A percentile compares a stretch with the other conserved stretches of the same genome.
Conservation (phyloP, 1,140 invertebrate species). For the Zaprionus nigranus region DNA sequence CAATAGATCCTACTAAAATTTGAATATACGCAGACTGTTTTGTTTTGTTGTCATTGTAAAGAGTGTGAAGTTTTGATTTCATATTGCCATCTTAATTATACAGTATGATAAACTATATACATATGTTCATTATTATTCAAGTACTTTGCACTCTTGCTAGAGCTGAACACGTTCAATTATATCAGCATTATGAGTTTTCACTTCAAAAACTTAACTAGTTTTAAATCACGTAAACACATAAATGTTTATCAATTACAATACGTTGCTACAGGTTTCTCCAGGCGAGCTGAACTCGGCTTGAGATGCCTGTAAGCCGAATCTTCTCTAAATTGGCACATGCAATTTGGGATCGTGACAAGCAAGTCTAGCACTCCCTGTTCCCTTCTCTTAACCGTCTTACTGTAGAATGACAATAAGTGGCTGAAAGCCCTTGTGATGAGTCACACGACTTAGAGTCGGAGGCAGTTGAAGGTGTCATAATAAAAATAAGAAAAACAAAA, state of each 20-base stretch:
- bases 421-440: conserved; percentile 33
- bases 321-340: background rate
- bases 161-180: background rate
- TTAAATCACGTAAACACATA: conserved; percentile 6
- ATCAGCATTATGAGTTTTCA: background rate
- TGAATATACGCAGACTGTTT: background rate
- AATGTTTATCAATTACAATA: conserved; percentile 4
- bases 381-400: background rate
- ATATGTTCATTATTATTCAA: background rate
- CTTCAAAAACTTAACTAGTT: conserved; percentile 2
- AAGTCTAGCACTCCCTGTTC: background rate
- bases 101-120: background rate
- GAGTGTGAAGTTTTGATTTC: background rate
- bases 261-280: background rate
- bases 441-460: conserved; percentile 8
- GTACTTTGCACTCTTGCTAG: background rate
- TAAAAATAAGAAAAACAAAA: background rate
- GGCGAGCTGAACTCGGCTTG: background rate
- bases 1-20: too few species aligned
- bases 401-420: background rate
- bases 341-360: background rate
- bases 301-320: background rate
- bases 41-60: background rate
- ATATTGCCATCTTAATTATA: background rate
- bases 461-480: conserved; percentile 30